Conservation (phyloP, 2,797 vertebrate genomes). For the Sternotherus odoratus region DNA sequence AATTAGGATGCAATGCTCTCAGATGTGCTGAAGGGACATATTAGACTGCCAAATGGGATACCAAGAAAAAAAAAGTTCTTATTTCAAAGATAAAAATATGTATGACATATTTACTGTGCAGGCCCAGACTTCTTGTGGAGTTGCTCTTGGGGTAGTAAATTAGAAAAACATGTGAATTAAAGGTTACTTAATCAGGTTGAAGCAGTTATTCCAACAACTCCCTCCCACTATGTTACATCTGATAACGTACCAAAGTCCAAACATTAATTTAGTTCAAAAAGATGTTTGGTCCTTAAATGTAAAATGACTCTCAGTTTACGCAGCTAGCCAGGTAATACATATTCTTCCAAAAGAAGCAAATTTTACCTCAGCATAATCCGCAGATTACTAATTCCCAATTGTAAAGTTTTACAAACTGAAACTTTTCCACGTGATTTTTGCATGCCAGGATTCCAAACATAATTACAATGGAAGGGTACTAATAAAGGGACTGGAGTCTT, state of each 20-base stretch:
- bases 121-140: constrained; percentile 70
- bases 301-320: constrained; percentile 74
- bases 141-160: constrained; percentile 80
- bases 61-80: constrained; percentile 55
- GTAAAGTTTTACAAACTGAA: constrained; percentile 62
- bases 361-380: constrained; percentile 68
- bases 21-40: constrained; percentile 53
- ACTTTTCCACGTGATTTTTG: constrained; percentile 62
- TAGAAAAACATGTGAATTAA: constrained; percentile 82
- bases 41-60: constrained; percentile 55
- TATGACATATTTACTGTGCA: constrained; percentile 65
- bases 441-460: constrained; percentile 67
- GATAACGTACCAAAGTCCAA: constrained; percentile 79
- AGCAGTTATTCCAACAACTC: constrained; percentile 69
- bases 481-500: constrained; percentile 58
- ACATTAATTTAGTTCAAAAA: constrained; percentile 79
- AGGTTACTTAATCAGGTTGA: constrained; percentile 79
- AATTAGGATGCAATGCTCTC: constrained; percentile 58
- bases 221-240: constrained; percentile 76
- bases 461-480: constrained; percentile 67
- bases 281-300: constrained; percentile 70
- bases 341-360: constrained; percentile 53
- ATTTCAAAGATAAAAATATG: constrained; percentile 61
- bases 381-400: constrained; percentile 65
- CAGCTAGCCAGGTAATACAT: constrained; percentile 73